Conservation (phyloP, 1,140 invertebrate species). For the Papilio dardanus region DNA sequence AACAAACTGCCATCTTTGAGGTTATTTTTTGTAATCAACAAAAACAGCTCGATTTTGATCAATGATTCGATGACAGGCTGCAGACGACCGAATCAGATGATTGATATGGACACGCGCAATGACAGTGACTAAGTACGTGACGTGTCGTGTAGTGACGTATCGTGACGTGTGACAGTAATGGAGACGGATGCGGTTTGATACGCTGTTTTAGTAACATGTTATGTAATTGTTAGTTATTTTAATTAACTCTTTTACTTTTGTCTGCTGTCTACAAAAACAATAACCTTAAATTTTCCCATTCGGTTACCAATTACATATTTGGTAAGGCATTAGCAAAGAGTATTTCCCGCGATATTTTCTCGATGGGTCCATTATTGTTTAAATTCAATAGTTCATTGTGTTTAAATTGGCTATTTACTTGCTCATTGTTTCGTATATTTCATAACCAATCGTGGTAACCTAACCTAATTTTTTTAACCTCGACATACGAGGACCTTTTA, state of each 20-base stretch:
- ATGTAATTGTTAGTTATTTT: constrained; percentile 9
- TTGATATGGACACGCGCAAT: neutral
- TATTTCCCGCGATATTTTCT: constrained; percentile 5
- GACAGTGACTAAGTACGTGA: neutral
- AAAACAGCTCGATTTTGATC: neutral
- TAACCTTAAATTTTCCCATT: neutral
- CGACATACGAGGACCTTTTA: too few relatives aligned
- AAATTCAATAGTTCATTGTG: constrained; percentile 4
- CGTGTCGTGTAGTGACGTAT: constrained; percentile 6
- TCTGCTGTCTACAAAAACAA: neutral
- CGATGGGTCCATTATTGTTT: neutral
- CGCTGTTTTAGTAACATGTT: neutral
- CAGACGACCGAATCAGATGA: neutral
- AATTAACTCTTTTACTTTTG: neutral
- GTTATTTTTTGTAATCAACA: neutral
- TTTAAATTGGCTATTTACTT: neutral
- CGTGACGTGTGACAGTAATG: neutral
- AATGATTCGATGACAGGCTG: neutral
- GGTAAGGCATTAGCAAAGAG: neutral
- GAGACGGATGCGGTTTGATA: constrained; percentile 13
- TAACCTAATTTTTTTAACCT: neutral
- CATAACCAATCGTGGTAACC: neutral
- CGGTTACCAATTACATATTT: neutral
- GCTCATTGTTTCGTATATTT: neutral
- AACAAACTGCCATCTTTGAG: neutral